These are phyloP conservation scores for Coregonus ussuriensis DNA, from an alignment of 2,797 vertebrate species.

Conservation along the genomic window DNA sequence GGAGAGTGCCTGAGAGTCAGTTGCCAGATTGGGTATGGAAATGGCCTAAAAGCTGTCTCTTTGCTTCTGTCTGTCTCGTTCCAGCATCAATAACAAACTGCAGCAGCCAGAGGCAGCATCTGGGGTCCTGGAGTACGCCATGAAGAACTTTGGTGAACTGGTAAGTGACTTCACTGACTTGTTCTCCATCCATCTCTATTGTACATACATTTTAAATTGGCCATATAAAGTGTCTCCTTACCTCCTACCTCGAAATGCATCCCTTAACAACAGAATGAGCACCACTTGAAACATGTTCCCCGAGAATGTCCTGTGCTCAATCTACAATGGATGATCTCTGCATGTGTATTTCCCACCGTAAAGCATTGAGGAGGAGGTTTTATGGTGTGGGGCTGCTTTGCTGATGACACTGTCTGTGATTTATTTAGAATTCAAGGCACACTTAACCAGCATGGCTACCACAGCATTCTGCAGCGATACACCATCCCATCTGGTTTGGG, in stretches of 20 bases:
- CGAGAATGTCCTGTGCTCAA: slow-evolving; percentile 47
- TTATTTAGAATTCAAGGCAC: too few relatives aligned
- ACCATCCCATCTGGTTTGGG: too few relatives aligned
- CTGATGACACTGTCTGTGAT: too few relatives aligned
- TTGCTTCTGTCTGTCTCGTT: slow-evolving; percentile 33
- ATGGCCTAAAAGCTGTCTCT: slow-evolving; percentile 19
- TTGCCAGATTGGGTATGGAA: neutral
- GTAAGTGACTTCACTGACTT: slow-evolving; percentile 73
- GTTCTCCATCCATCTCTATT: neutral
- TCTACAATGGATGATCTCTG: neutral
- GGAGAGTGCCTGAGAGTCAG: neutral
- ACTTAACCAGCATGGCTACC: too few relatives aligned
- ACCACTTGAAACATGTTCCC: slow-evolving; percentile 36
- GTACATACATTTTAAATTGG: neutral
- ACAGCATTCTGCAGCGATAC: too few relatives aligned
- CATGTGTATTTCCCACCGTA: too few relatives aligned
- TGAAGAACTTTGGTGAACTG: slow-evolving; percentile 98
- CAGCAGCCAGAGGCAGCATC: slow-evolving; percentile 98
- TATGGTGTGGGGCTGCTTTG: too few relatives aligned
- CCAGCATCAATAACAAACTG: slow-evolving; percentile 98
- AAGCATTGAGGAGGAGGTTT: too few relatives aligned
- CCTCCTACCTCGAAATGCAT: slow-evolving; percentile 10
- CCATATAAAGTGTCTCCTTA: neutral
- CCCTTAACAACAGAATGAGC: slow-evolving; percentile 31
- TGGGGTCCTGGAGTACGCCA: slow-evolving; percentile 96